Percentiles rank a stretch among this genome's conserved stretches.
Evolutionary conservation across 2,113 vertebrate species (phyloP).

Genomic region (Aegithalos caudatus): DNA sequence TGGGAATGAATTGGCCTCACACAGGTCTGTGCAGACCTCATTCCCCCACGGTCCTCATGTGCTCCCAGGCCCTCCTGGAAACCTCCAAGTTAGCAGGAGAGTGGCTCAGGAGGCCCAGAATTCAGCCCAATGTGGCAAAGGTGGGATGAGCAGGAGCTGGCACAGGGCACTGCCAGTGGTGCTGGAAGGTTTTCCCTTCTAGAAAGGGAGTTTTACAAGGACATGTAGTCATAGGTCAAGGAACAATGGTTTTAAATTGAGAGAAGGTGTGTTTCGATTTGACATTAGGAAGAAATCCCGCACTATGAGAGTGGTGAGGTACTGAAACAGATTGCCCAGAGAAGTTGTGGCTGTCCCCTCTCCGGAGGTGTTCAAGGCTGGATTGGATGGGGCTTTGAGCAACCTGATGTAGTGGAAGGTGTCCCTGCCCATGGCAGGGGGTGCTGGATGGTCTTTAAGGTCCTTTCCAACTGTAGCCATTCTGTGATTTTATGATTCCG

Average conservation of each 20-base stretch:
- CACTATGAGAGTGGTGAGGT: not conserved
- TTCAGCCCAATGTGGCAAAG: not conserved
- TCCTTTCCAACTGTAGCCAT: not conserved
- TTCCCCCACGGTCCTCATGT: no score
- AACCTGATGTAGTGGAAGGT: not conserved
- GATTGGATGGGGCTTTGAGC: not conserved
- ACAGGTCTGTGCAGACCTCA: no score
- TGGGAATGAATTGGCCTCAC: no score
- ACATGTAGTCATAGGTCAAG: not conserved
- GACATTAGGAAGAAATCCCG: not conserved
- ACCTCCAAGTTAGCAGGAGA: not conserved
- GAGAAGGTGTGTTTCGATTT: not conserved
- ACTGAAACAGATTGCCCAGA: not conserved
- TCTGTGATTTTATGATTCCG: not conserved
- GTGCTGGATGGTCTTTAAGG: not conserved
- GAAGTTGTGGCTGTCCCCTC: not conserved
- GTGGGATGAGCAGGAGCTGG: not conserved
- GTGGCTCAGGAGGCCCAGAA: rapidly evolving
- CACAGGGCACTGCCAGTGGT: rapidly evolving
- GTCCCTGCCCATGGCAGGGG: no score
- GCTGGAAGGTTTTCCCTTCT: not conserved
- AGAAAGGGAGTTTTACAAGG: not conserved
- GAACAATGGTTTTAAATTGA: not conserved
- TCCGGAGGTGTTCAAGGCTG: not conserved
- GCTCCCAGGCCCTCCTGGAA: not conserved